Conservation (phyloP, 2,888 invertebrate species). For the Zelleria hepariella region DNA sequence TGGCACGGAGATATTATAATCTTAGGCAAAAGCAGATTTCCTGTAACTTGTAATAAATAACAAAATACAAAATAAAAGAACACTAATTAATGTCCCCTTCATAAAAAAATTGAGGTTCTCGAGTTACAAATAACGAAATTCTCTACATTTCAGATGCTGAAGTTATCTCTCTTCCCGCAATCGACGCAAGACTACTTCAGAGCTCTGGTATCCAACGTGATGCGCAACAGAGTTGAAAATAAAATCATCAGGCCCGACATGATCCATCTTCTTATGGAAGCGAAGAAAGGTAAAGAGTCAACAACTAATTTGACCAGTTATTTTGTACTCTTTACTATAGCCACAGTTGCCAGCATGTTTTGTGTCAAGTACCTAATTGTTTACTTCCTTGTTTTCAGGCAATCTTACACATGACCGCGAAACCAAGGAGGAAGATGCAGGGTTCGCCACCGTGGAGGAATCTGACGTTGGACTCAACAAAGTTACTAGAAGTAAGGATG, state of each 20-base stretch:
- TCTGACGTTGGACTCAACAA: not conserved
- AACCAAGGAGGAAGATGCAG: constrained; percentile 29
- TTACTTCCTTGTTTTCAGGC: too few relatives aligned
- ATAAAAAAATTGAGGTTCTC: too few relatives aligned
- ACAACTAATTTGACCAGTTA: too few relatives aligned
- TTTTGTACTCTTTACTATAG: too few relatives aligned
- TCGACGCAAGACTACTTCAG: constrained; percentile 34
- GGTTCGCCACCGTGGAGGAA: constrained; percentile 43
- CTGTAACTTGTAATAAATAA: too few relatives aligned
- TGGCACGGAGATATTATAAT: too few relatives aligned
- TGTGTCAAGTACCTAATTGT: too few relatives aligned
- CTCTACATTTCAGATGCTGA: constrained; percentile 19
- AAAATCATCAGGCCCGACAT: constrained; percentile 59
- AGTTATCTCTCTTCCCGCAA: constrained; percentile 23
- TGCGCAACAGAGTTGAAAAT: constrained; percentile 39
- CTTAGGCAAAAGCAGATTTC: too few relatives aligned
- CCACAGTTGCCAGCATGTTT: too few relatives aligned
- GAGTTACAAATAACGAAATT: too few relatives aligned
- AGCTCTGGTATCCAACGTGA: constrained; percentile 40
- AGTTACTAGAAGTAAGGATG: not conserved
- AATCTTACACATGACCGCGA: not conserved
- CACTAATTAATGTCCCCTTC: too few relatives aligned
- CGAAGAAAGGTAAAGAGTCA: constrained; percentile 65
- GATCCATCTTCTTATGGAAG: constrained; percentile 70
- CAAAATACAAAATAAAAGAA: too few relatives aligned